phyloP scores from a whole-genome alignment of 2,888 invertebrate genomes.

The Agrochola lota region DNA sequence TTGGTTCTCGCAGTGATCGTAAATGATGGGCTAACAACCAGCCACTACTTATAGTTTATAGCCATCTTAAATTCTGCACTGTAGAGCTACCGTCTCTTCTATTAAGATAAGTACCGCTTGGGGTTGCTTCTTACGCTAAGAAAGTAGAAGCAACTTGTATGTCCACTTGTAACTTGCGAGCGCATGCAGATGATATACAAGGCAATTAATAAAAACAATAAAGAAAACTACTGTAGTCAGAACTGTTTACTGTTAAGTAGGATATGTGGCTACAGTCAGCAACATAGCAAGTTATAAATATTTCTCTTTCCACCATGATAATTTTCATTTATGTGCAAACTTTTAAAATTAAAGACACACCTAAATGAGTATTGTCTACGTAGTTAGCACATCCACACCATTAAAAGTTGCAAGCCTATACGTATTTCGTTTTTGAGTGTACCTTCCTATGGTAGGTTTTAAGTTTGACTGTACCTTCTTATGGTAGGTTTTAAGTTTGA shows the following conservation, averaged over 20 bases:
- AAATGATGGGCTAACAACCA: conserved; percentile 30
- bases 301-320: not conserved
- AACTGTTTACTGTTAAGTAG: not conserved
- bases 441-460: conserved; percentile 16
- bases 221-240: conserved; percentile 3
- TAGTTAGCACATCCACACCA: not conserved
- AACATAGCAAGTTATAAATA: not conserved
- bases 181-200: conserved; percentile 24
- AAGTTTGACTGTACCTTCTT: conserved; percentile 35
- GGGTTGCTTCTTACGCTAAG: conserved; percentile 28
- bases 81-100: conserved; percentile 22
- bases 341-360: not conserved
- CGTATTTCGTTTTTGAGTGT: conserved; percentile 7
- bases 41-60: conserved; percentile 45
- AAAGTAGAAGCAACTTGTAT: conserved; percentile 23
- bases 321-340: not conserved
- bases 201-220: conserved; percentile 27
- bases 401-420: conserved; percentile 1
- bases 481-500: conserved; percentile 5
- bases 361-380: not conserved
- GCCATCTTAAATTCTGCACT: conserved; percentile 40
- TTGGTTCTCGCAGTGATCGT: conserved; percentile 26
- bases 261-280: not conserved
- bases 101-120: conserved; percentile 49
- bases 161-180: conserved; percentile 26